Evolutionary conservation across 2,797 vertebrate genomes (phyloP).

Genomic region (Podarcis lilfordi): DNA sequence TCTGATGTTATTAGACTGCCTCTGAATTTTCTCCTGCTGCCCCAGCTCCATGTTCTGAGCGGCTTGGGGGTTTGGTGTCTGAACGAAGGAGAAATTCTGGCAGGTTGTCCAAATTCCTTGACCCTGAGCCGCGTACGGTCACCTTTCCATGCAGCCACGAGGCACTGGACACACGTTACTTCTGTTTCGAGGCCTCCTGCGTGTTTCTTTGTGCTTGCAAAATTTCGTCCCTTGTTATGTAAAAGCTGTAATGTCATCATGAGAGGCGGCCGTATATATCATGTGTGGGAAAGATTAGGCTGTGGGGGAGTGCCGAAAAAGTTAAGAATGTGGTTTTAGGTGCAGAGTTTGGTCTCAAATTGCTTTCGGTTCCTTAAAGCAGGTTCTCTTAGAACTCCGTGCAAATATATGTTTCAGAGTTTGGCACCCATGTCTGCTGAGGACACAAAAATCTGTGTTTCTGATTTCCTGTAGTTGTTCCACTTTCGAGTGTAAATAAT

Average conservation of each 20-base stretch:
- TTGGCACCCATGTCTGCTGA: background rate
- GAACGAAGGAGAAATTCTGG: rapidly evolving
- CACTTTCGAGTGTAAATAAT: too few species aligned
- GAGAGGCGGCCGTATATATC: background rate
- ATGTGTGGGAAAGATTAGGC: background rate
- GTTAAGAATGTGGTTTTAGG: too few species aligned
- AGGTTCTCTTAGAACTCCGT: background rate
- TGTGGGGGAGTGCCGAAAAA: background rate
- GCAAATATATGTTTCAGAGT: background rate
- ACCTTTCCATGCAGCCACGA: background rate
- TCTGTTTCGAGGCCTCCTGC: background rate
- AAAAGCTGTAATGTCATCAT: background rate
- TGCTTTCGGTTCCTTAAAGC: background rate
- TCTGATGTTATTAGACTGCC: rapidly evolving
- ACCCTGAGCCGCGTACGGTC: background rate
- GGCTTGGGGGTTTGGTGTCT: background rate
- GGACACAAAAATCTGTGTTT: background rate
- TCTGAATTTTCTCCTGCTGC: background rate
- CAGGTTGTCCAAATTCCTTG: background rate
- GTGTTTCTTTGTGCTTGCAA: background rate
- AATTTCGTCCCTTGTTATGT: background rate
- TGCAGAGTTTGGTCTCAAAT: background rate
- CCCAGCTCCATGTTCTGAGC: background rate
- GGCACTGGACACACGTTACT: too few species aligned
- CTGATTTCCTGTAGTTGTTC: background rate